phyloP scores from a whole-genome alignment of 1,140 invertebrate species.

The Hypothenemus hampei region DNA sequence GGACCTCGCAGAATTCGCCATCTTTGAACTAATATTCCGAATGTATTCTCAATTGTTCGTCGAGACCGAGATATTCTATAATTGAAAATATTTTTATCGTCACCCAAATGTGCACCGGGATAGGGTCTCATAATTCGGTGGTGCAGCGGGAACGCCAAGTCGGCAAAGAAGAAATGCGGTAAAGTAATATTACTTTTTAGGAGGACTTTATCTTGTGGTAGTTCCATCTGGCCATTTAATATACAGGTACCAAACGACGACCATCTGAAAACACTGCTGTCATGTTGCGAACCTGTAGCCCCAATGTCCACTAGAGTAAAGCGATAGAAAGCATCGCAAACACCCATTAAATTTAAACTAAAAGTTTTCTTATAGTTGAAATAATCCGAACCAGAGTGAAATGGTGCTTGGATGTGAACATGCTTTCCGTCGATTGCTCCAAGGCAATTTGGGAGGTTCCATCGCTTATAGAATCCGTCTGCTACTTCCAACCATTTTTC shows the following conservation, averaged over 20 bases:
- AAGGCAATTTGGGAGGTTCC: background rate
- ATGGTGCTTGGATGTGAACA: too few species aligned
- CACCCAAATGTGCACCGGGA: conserved; percentile 32
- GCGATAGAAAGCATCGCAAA: conserved; percentile 1
- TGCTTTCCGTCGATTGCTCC: background rate
- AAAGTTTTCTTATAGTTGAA: background rate
- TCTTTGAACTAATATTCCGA: conserved; percentile 35
- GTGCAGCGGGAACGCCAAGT: conserved; percentile 46
- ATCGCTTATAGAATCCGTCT: background rate
- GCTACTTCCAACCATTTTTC: background rate
- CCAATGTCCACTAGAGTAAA: too few species aligned
- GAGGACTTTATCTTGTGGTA: background rate
- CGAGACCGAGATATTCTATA: conserved; percentile 41
- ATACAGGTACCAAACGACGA: background rate
- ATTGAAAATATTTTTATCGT: conserved; percentile 37
- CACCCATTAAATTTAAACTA: background rate
- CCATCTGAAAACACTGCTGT: background rate
- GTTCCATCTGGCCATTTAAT: background rate
- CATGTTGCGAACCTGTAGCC: conserved; percentile 2
- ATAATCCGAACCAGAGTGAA: background rate
- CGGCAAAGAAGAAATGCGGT: conserved; percentile 46
- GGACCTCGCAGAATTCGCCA: conserved; percentile 40
- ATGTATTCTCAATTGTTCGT: conserved; percentile 40
- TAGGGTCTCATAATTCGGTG: conserved; percentile 46
- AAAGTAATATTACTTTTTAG: background rate